Evolutionary conservation across 2,797 vertebrate species (phyloP).

Genomic region (Argyrosomus regius): DNA sequence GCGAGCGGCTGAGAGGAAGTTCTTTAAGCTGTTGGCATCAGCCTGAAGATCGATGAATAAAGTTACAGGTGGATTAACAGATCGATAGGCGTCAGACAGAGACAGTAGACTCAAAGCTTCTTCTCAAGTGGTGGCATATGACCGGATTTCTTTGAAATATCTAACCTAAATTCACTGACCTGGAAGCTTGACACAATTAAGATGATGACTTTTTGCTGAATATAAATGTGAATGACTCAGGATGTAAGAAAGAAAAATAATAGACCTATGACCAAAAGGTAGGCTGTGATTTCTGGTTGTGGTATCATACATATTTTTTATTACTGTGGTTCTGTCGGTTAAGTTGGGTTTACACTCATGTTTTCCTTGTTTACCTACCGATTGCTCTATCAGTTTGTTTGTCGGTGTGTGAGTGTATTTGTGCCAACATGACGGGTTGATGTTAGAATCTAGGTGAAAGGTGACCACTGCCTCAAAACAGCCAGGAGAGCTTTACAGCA

Average conservation of each 20-base stretch:
- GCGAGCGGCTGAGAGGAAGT: constrained; percentile 92
- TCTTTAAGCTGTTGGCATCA: constrained; percentile 90
- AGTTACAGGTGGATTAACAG: neutral
- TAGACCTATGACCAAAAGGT: neutral
- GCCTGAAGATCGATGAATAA: constrained; percentile 82
- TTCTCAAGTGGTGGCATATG: neutral
- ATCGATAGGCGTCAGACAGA: constrained; percentile 4
- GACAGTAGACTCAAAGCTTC: neutral
- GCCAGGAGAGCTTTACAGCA: constrained; percentile 45
- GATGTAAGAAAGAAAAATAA: neutral
- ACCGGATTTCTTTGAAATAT: constrained; percentile 54
- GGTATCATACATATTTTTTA: neutral
- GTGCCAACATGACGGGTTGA: constrained; percentile 17
- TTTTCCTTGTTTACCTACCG: neutral
- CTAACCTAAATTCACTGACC: constrained; percentile 60
- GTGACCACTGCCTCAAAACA: constrained; percentile 40
- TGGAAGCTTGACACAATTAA: constrained; percentile 66
- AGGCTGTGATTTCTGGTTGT: neutral
- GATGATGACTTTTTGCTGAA: constrained; percentile 19
- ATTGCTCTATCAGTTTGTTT: neutral
- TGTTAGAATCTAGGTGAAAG: constrained; percentile 59
- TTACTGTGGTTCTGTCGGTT: neutral
- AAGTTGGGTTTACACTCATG: constrained; percentile 4
- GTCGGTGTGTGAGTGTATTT: constrained; percentile 5
- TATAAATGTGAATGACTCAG: constrained; percentile 4